Evolutionary conservation across 1,140 invertebrate species (phyloP), one percentile per base, ranked within the genome.

Genomic region (Nasonia giraulti): DNA sequence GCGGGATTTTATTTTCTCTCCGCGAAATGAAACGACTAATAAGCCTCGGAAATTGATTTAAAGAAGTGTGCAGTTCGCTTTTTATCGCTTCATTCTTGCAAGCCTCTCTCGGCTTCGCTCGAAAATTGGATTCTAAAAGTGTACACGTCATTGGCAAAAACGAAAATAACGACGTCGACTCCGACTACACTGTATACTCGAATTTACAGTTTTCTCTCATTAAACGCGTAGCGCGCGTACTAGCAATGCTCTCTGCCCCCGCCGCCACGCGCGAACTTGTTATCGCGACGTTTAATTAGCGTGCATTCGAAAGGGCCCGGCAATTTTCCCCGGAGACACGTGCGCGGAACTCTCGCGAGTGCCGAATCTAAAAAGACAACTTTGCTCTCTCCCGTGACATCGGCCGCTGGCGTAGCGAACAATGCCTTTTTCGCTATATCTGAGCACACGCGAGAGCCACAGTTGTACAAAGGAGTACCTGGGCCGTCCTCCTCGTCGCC

Each of bases 201-300:
- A 62, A 62, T 62, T 62, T 62, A 0, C 55, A 62, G 55, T 62
- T 62, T n/a, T n/a, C n/a, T 62, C 20, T 62, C 55, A 62, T 62
- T 62, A 62, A 62, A 20, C 50, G 50, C 50, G 50, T 27, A 27
- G 27, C 50, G 17, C 4, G 44, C 44, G 12, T 27, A 27, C 2
- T 33, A 50, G 14, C 75, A 23, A 50, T 50, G 31, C 76, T 66
- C 14, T 11, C 23, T 27, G 27, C 27, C 27, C 1, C 27, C 27
- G 33, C 5, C 33, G 5, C 5, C 33, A 3, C 11, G 12, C 17
- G 55, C 8, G 66, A 80, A 80, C 66, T 80, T 80, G 79, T 80
- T 80, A 80, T 69, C 62, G 79, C 50, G n/a, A 27, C 79, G 66
- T 80, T 78, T 80, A 80, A 80, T 80, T 80, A 80, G 79, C 37